phyloP scores from a whole-genome alignment of 2,113 vertebrate genomes.

The Lepisosteus osseus region DNA sequence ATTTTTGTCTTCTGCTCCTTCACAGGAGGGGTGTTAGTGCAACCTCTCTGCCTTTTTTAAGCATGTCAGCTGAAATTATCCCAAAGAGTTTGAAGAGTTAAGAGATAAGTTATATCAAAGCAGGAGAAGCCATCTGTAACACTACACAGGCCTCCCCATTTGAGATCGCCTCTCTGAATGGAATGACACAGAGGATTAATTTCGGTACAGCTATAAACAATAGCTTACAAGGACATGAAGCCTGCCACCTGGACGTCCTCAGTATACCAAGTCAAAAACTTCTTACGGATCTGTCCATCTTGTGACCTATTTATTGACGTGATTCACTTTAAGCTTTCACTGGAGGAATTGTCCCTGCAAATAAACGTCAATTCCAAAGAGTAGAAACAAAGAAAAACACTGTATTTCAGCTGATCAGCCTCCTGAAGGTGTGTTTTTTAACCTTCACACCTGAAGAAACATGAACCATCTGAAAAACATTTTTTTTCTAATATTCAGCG shows the following conservation, averaged over 20 bases:
- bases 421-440: too few species aligned
- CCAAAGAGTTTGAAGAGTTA: slow-evolving; percentile 58
- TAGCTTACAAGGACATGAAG: slow-evolving; percentile 49
- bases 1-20: background rate
- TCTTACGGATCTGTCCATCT: slow-evolving; percentile 34
- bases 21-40: background rate
- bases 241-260: slow-evolving; percentile 57
- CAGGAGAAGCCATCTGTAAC: slow-evolving; percentile 60
- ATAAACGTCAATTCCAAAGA: too few species aligned
- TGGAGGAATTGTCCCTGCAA: too few species aligned
- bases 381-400: too few species aligned
- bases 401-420: too few species aligned
- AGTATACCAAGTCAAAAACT: slow-evolving; percentile 24
- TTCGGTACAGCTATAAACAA: slow-evolving; percentile 58
- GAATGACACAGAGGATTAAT: slow-evolving; percentile 68
- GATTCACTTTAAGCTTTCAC: too few species aligned
- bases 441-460: too few species aligned
- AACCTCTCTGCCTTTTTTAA: slow-evolving; percentile 9
- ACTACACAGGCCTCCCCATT: slow-evolving; percentile 63
- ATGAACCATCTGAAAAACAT: too few species aligned
- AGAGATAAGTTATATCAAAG: slow-evolving; percentile 69
- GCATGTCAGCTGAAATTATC: slow-evolving; percentile 51
- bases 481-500: too few species aligned
- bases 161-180: slow-evolving; percentile 50
- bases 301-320: background rate